Conservation (phyloP, 2,113 vertebrate genomes). For the Ptyas mucosa region DNA sequence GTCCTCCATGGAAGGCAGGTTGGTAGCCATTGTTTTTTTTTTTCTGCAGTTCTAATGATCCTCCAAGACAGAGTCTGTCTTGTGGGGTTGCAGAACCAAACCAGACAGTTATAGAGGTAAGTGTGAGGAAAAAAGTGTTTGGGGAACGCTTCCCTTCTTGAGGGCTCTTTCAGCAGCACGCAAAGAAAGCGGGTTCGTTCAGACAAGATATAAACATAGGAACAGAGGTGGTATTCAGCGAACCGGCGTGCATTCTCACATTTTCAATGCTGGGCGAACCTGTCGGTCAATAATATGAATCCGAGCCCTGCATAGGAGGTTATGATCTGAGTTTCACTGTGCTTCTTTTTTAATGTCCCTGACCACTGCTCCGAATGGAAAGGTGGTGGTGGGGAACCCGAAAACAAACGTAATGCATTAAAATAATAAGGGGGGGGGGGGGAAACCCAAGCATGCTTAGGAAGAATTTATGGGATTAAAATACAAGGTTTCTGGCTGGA, state of each 20-base stretch:
- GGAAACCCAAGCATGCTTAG: background rate
- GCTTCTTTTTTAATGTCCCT: background rate
- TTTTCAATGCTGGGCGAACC: too few relatives aligned
- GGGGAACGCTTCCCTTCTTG: background rate
- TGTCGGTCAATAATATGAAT: too few relatives aligned
- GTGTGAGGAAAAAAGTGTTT: background rate
- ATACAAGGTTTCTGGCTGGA: background rate
- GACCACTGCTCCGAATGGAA: background rate
- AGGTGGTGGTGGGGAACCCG: too few relatives aligned
- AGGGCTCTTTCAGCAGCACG: background rate
- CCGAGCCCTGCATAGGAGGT: background rate
- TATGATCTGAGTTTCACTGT: background rate
- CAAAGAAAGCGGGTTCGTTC: background rate
- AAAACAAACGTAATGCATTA: background rate
- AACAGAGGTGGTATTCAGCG: background rate
- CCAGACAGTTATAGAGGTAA: too few relatives aligned
- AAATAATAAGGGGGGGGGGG: background rate
- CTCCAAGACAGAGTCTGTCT: too few relatives aligned
- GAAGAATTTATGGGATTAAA: slow-evolving; percentile 22
- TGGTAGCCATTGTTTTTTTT: too few relatives aligned
- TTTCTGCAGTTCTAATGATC: too few relatives aligned
- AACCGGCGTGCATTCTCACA: too few relatives aligned
- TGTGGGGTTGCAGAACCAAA: too few relatives aligned
- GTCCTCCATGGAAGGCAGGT: too few relatives aligned
- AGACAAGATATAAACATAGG: background rate